These are phyloP conservation scores for Sclerodermus sp. DNA, from an alignment of 2,888 invertebrate genomes.

Conservation along the genomic window DNA sequence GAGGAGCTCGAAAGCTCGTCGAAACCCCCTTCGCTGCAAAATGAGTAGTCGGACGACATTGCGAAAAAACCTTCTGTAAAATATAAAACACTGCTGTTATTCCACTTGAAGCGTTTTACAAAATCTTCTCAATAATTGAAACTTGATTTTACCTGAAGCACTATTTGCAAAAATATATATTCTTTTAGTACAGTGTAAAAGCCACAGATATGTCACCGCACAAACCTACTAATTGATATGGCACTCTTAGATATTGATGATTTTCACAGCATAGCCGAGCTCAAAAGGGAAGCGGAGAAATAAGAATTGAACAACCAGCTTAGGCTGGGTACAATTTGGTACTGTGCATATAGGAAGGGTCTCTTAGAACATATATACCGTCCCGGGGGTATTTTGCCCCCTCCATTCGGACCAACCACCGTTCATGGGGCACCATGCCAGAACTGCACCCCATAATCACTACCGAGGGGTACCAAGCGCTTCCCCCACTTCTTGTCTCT, in stretches of 20 bases:
- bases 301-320: constrained; percentile 25
- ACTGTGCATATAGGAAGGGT: constrained; percentile 50
- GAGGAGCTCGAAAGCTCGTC: constrained; percentile 64
- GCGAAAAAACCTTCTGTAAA: constrained; percentile 21
- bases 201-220: background rate
- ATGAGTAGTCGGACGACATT: constrained; percentile 56
- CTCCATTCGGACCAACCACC: constrained; percentile 31
- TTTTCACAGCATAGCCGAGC: background rate
- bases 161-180: background rate
- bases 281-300: constrained; percentile 7
- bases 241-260: too few species aligned
- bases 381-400: constrained; percentile 46
- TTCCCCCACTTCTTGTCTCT: constrained; percentile 20
- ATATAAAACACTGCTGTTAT: too few species aligned
- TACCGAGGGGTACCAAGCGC: constrained; percentile 26
- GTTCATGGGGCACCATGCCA: constrained; percentile 45
- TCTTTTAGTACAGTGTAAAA: background rate
- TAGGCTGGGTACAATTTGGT: constrained; percentile 45
- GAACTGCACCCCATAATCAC: constrained; percentile 50
- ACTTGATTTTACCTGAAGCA: background rate
- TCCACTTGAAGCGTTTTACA: too few species aligned
- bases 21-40: constrained; percentile 55
- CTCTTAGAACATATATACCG: constrained; percentile 49
- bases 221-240: background rate
- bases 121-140: background rate